phyloP scores from a whole-genome alignment of 2,888 invertebrate species.

The Craniophora ligustri region DNA sequence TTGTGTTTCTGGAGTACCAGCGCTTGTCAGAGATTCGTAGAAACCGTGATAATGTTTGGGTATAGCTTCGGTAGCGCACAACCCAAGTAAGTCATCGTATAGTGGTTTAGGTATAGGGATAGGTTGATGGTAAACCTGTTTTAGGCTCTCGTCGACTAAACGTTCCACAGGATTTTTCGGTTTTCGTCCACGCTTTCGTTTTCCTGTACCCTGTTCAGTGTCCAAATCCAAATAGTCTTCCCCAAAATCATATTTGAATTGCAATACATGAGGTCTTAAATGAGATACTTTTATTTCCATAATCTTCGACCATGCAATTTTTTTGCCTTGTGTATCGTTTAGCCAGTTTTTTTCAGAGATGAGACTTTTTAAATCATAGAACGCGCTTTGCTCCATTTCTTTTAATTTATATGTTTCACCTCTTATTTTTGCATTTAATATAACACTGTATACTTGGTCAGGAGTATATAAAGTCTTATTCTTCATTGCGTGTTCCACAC shows the following conservation, averaged over 20 bases:
- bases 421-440: no score
- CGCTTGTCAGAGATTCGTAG: neutral
- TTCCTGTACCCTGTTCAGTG: neutral
- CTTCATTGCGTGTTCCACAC: no score
- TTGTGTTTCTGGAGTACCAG: neutral
- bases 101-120: neutral
- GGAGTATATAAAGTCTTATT: no score
- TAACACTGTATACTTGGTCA: no score
- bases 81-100: neutral
- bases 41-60: neutral
- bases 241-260: neutral
- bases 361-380: conserved; percentile 2
- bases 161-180: neutral
- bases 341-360: conserved; percentile 1
- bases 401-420: no score
- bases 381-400: neutral
- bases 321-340: neutral
- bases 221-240: neutral
- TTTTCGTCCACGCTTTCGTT: neutral
- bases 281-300: conserved; percentile 2
- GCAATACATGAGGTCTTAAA: neutral
- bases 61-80: neutral
- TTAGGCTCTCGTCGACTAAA: neutral
- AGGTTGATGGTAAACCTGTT: neutral
- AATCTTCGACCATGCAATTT: neutral